Conservation (phyloP, 2,888 invertebrate genomes). For the Agelastica alni region DNA sequence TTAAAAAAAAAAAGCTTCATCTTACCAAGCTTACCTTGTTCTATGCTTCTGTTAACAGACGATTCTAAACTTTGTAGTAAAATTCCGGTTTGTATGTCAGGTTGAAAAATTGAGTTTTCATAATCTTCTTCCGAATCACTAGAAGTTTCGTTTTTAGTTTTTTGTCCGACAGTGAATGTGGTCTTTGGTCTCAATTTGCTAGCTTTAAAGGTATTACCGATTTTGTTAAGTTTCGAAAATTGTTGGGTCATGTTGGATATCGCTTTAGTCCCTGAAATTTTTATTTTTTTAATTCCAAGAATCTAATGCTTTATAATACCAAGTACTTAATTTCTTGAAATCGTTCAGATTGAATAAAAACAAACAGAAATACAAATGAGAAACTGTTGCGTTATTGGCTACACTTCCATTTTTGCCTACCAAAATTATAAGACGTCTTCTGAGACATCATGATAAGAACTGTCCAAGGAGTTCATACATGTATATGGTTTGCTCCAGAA, state of each 20-base stretch:
- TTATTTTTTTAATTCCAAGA: not conserved
- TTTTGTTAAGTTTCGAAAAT: slow-evolving; percentile 80
- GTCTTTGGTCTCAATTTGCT: slow-evolving; percentile 56
- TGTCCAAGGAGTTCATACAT: too few species aligned
- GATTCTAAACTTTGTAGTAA: slow-evolving; percentile 40
- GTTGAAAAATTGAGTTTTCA: slow-evolving; percentile 62
- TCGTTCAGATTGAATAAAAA: too few species aligned
- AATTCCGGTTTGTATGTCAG: slow-evolving; percentile 41
- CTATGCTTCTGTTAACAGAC: slow-evolving; percentile 41
- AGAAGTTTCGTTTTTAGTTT: slow-evolving; percentile 52
- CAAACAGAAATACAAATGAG: too few species aligned
- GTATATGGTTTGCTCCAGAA: too few species aligned
- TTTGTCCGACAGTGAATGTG: slow-evolving; percentile 58
- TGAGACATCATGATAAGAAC: too few species aligned
- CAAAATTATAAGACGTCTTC: too few species aligned
- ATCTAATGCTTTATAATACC: not conserved
- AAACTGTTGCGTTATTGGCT: too few species aligned
- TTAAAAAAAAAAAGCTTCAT: too few species aligned
- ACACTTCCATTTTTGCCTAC: too few species aligned
- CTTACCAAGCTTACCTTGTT: slow-evolving; percentile 48
- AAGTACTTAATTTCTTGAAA: too few species aligned
- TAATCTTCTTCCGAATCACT: slow-evolving; percentile 69
- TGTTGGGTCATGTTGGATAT: slow-evolving; percentile 85
- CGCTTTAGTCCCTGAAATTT: slow-evolving; percentile 75
- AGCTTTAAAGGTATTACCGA: slow-evolving; percentile 68